Base-by-base conservation (phyloP, 2,888 invertebrate species). In the Rosalia funebris region DNA sequence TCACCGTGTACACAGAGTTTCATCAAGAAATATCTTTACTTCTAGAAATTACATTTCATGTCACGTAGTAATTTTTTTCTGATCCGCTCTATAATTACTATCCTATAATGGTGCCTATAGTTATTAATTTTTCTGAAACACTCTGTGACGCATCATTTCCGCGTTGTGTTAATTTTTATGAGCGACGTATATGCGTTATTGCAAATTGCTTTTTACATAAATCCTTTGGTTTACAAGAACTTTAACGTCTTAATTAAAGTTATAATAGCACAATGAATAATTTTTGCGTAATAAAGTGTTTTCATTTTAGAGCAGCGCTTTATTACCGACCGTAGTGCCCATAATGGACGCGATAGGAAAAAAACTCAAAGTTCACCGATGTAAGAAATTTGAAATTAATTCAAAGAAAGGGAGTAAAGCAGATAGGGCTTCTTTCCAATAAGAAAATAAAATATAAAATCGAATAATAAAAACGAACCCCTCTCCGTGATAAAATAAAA, bases 381-480 rank as follows among this genome's bases (percentile, higher is more conserved):
- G 37, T 42, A 42, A 42, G 67, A 70, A 70, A 71, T 69, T 69
- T 63, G 68, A 69, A 74, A 75, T 72, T 66, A 72, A 74, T 72
- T 71, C 68, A 67, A 66, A 65, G 66, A 59, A 60, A 61, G 34
- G 54, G 57, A 60, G 62, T 54, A 60, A 58, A 15, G 55, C 57
- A 60, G 63, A 68, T 66, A 66, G 65, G 66, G 69, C 68, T 70
- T 69, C 66, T 56, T 66, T 60, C 65, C 73, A 71, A 71, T 73
- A 71, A 69, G 73, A 73, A 72, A 74, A 76, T 76, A 75, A 75
- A 77, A 76, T 74, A 75, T 73, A 74, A 76, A 79, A 78, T 77
- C 75, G 77, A 77, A 79, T 77, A 77, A 78, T 71, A 76, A 77
- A 76, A 69, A 70, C 68, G 71, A 69, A 72, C 71, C 70, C 66